These are phyloP conservation scores for Leucoraja ocellata DNA, from an alignment of 2,797 vertebrate genomes.

Conservation along the genomic window DNA sequence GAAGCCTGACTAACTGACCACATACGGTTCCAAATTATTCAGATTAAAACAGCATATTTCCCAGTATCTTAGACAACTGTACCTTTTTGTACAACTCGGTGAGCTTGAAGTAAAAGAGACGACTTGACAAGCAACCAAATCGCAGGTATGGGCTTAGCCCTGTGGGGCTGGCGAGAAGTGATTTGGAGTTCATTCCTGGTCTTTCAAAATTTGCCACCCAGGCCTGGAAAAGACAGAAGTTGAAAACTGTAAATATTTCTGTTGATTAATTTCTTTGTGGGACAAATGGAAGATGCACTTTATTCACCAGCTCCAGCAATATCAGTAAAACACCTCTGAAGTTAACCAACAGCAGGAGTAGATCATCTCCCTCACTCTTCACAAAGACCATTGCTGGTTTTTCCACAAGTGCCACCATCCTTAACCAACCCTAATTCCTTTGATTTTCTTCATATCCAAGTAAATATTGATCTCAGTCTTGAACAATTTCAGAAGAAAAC, in stretches of 20 bases:
- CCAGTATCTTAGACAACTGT: slow-evolving; percentile 39
- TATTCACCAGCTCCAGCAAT: not conserved
- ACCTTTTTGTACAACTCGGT: slow-evolving; percentile 93
- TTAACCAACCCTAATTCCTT: no score
- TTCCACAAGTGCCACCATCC: no score
- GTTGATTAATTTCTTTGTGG: not conserved
- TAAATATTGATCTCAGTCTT: no score
- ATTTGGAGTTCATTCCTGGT: slow-evolving; percentile 86
- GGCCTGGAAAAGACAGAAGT: slow-evolving; percentile 58
- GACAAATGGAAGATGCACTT: not conserved
- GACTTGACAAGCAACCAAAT: slow-evolving; percentile 88
- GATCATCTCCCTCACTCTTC: no score
- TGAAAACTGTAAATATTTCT: not conserved
- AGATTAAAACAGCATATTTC: not conserved
- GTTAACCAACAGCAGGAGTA: no score
- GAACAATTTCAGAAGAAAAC: no score
- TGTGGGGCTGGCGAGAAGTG: slow-evolving; percentile 82
- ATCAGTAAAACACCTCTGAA: not conserved
- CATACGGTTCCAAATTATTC: not conserved
- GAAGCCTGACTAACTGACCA: not conserved
- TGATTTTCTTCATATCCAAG: no score
- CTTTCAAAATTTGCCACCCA: slow-evolving; percentile 93
- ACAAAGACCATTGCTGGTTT: no score
- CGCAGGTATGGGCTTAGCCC: slow-evolving; percentile 88
- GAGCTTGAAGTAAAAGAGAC: slow-evolving; percentile 87